Percentiles rank a stretch among this genome's conserved stretches.
Conservation (phyloP, 2,113 vertebrate genomes). For the Corydoras sp. region DNA sequence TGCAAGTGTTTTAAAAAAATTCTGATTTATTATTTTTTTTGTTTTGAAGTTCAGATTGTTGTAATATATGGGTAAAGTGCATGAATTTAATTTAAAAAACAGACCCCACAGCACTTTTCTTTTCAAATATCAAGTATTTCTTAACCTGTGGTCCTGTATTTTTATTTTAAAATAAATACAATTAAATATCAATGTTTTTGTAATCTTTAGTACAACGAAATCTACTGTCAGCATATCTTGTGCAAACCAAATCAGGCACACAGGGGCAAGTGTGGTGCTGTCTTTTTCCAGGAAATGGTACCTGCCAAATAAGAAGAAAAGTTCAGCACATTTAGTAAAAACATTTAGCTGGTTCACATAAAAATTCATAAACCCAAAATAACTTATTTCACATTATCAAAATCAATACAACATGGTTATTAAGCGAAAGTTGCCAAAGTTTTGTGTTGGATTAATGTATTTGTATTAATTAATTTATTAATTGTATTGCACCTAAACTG, state of each 20-base stretch:
- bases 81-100: constrained; percentile 40
- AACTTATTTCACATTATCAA: too few relatives aligned
- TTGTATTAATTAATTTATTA: too few relatives aligned
- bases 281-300: constrained; percentile 76
- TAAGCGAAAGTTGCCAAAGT: too few relatives aligned
- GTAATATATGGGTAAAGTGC: constrained; percentile 45
- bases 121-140: too few relatives aligned
- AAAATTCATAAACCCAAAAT: too few relatives aligned
- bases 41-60: constrained; percentile 21
- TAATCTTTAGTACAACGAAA: constrained; percentile 76
- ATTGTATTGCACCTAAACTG: too few relatives aligned
- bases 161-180: not conserved
- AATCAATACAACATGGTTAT: too few relatives aligned
- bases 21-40: too few relatives aligned
- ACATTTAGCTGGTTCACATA: too few relatives aligned
- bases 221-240: constrained; percentile 62
- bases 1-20: too few relatives aligned
- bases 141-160: not conserved
- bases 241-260: constrained; percentile 71
- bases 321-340: too few relatives aligned
- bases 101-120: constrained; percentile 28
- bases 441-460: too few relatives aligned
- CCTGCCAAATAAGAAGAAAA: constrained; percentile 56
- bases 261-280: constrained; percentile 85
- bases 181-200: constrained; percentile 77